Base-by-base conservation (phyloP, 2,113 vertebrate genomes). In the Arvicanthis niloticus region DNA sequence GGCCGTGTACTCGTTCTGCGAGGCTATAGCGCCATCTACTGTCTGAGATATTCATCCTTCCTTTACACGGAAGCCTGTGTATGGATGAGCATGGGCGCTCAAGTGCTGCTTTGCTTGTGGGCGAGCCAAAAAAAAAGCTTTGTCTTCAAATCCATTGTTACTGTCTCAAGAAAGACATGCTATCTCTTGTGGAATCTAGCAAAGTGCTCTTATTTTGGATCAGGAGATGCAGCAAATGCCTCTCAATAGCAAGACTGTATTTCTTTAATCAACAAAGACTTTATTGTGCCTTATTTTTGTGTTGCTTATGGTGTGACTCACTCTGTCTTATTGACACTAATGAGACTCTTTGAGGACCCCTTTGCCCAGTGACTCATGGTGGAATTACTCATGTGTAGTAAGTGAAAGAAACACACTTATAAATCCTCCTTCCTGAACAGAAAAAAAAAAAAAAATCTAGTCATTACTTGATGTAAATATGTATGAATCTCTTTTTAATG, bases 1-100 rank as follows among this genome's bases (percentile, higher is more conserved):
- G 10, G 3, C 5, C 0, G 4, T 15, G 53, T 2, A 0, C 70
- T 93, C 10, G 42, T 89, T 97, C 95, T 73, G 62, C 91, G 95
- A 95, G 96, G 82, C 68, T 22, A 7, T 96, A 98, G 98, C 98
- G 95, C 98, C 98, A 98, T 98, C 98, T 98, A 91, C 96, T 98
- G 98, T 77, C 96, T 21, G 68, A 10, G 68, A 58, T 1, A 29
- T 1, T 37, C 53, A 7, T 9, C 19, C 2, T 93, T 53, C 34
- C n/a, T 40, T 0, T 87, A 7, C 3, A 21, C 22, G 3, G 17
- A n/a, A 9, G 31, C 1, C 68, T 24, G 45, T 31, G 37, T 56
- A 1, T 7, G 13, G 67, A 40, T 1, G 15, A 13, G 68, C 40
- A 2, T n/a, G 21, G 24, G 37, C 7, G 3, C 72, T 34, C 4